Conservation (phyloP, 2,797 vertebrate species). For the Sternarchorhynchus goeldii region DNA sequence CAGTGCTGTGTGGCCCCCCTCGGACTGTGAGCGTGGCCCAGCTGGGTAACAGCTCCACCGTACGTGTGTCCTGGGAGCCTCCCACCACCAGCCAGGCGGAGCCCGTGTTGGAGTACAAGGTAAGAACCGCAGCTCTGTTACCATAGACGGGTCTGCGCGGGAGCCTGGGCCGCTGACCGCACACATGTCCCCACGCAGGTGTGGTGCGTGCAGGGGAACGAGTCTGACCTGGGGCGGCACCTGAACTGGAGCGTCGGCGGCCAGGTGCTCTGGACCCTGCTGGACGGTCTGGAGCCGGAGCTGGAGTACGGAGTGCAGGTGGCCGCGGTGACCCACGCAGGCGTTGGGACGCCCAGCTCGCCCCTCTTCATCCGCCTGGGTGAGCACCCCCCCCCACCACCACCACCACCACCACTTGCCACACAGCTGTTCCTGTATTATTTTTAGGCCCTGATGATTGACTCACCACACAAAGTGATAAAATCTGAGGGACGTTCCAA, state of each 20-base stretch:
- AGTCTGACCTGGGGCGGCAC: constrained; percentile 76
- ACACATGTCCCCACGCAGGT: constrained; percentile 71
- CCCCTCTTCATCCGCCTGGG: constrained; percentile 83
- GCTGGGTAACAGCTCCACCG: constrained; percentile 84
- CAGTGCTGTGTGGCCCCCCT: constrained; percentile 85
- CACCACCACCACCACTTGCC: neutral
- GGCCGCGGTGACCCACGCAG: constrained; percentile 86
- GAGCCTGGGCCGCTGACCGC: no score
- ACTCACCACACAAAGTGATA: no score
- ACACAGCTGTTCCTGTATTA: no score
- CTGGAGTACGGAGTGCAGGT: constrained; percentile 82
- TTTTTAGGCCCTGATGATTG: neutral
- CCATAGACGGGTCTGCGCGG: no score
- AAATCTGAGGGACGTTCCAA: no score
- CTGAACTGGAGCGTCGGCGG: constrained; percentile 89
- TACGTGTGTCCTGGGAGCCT: constrained; percentile 93
- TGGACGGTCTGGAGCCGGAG: constrained; percentile 82
- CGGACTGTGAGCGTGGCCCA: constrained; percentile 84
- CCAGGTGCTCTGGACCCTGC: constrained; percentile 76
- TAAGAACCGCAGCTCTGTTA: constrained; percentile 58
- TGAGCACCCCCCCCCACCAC: constrained; percentile 72
- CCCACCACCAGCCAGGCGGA: constrained; percentile 81
- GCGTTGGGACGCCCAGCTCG: constrained; percentile 81
- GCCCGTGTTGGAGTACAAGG: constrained; percentile 88
- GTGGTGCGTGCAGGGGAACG: constrained; percentile 84